These are phyloP conservation scores for Chironomus tentans DNA, from an alignment of 2,888 invertebrate species.

Conservation along the genomic window DNA sequence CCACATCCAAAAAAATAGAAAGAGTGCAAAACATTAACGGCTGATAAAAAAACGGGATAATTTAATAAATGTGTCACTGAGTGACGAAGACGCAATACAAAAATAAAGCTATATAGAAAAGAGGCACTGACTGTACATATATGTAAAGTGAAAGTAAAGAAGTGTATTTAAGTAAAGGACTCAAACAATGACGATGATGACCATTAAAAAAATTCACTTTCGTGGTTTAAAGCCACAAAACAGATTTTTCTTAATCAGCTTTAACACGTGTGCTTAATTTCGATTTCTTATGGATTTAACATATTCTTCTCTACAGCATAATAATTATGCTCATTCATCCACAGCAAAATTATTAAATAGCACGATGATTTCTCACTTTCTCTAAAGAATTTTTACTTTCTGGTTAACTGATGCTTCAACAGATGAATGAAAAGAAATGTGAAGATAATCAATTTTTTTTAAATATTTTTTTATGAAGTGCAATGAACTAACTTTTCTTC, in stretches of 20 bases:
- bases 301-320: background rate
- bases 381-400: constrained; percentile 24
- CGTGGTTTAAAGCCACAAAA: background rate
- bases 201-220: background rate
- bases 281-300: background rate
- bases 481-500: background rate
- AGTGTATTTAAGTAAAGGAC: background rate
- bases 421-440: background rate
- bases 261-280: constrained; percentile 21
- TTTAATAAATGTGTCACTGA: background rate
- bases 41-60: constrained; percentile 7
- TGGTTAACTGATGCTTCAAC: background rate
- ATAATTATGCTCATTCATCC: constrained; percentile 16
- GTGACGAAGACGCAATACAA: background rate
- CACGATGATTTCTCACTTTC: constrained; percentile 22
- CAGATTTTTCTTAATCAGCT: background rate
- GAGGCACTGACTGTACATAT: background rate
- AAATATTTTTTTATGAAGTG: background rate
- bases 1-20: background rate
- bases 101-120: background rate
- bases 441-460: background rate
- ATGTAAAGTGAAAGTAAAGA: constrained; percentile 8
- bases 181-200: background rate
- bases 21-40: background rate
- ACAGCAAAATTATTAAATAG: constrained; percentile 1